A percentile compares a stretch with the other conserved stretches of the same genome.
phyloP scores from a whole-genome alignment of 2,113 vertebrate species.

The Paraplagusia blochii region DNA sequence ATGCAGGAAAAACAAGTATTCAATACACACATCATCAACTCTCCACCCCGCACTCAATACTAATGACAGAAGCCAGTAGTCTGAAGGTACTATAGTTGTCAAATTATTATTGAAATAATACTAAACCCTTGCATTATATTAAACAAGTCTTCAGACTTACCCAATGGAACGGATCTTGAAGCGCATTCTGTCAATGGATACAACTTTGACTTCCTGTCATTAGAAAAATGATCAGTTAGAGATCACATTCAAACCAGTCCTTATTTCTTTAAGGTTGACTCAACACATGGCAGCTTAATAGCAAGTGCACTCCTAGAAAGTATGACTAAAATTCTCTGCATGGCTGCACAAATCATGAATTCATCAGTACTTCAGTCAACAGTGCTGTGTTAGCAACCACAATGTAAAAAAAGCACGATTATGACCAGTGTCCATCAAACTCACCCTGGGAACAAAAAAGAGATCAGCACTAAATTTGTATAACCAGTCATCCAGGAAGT shows the following conservation, averaged over 20 bases:
- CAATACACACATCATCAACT: too few species aligned
- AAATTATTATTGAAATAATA: background rate
- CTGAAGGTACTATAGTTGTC: too few species aligned
- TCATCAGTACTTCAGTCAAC: too few species aligned
- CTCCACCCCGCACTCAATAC: too few species aligned
- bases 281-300: too few species aligned
- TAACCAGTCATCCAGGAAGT: slow-evolving; percentile 95
- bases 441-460: slow-evolving; percentile 92
- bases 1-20: background rate
- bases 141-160: slow-evolving; percentile 64
- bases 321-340: too few species aligned
- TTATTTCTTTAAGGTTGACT: too few species aligned
- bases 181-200: slow-evolving; percentile 82
- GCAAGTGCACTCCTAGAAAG: too few species aligned
- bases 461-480: slow-evolving; percentile 92
- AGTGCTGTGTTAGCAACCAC: background rate
- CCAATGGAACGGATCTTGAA: slow-evolving; percentile 93
- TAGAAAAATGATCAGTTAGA: background rate
- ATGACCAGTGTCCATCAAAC: slow-evolving; percentile 11
- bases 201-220: slow-evolving; percentile 88
- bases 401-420: background rate
- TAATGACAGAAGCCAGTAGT: too few species aligned
- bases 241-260: background rate
- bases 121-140: background rate
- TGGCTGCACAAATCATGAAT: background rate